These are phyloP conservation scores for Rhagonycha lutea DNA, from an alignment of 2,888 invertebrate species.

Conservation along the genomic window DNA sequence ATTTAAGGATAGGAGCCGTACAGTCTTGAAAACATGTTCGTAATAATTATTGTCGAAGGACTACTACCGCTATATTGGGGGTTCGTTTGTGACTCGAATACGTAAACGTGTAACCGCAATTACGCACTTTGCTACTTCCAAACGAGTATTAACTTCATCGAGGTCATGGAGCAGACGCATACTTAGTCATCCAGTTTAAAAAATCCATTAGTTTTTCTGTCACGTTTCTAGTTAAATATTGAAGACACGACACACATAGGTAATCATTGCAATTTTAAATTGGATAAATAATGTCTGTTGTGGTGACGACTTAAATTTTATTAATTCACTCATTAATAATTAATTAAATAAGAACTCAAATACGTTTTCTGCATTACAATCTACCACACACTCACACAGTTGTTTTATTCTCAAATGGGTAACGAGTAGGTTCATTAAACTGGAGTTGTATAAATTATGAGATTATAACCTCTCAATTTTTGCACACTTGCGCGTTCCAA, in stretches of 20 bases:
- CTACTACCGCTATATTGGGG: constrained; percentile 12
- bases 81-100: constrained; percentile 11
- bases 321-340: background rate
- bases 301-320: background rate
- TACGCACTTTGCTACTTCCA: constrained; percentile 7
- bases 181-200: background rate
- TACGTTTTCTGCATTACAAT: background rate
- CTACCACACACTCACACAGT: background rate
- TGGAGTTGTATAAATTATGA: background rate
- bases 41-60: constrained; percentile 6
- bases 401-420: background rate
- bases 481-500: background rate
- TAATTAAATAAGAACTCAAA: background rate
- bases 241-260: background rate
- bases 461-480: background rate
- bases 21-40: constrained; percentile 19
- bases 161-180: constrained; percentile 14
- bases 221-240: background rate
- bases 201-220: background rate
- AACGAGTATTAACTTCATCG: constrained; percentile 9
- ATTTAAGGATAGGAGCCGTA: constrained; percentile 26
- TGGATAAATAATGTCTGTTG: background rate
- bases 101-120: constrained; percentile 12
- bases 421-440: background rate
- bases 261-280: background rate